Evolutionary conservation across 2,113 vertebrate genomes (phyloP), one percentile per base, ranked within the genome.

Genomic region (Aspiorhynchus laticeps): DNA sequence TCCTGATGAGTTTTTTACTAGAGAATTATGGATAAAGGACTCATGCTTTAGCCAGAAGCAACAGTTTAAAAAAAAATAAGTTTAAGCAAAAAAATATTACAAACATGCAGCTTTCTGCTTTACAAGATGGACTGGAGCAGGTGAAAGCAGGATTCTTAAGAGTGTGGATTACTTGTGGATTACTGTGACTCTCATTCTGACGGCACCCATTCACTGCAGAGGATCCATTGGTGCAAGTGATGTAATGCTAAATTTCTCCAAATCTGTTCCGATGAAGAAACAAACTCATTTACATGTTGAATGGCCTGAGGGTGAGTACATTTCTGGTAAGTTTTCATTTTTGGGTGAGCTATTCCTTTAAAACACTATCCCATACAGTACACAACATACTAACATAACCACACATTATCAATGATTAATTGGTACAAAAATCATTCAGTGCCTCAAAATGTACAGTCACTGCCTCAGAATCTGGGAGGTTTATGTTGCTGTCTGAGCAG

Each of bases 401-500:
- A 43, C 7, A 67, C n/a, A 48, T 69, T 46, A 69, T 67, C 6
- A 0, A 53, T 80, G 56, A 63, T 63, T 80, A 10, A 36, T 38
- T 80, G 10, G 33, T 80, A 7, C 14, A 28, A 81, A 28, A 80
- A 53, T 2, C 43, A 43, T n/a, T n/a, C 71, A 75, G 73, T 46
- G 24, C 43, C 73, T 78, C 46, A 78, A 78, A 51, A 26, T 75
- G 38, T 78, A 9, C 74, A 78, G 46, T 51, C 46, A 21, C 15
- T 21, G 43, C 46, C 26, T 33, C 46, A 2, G 46, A 78, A 10
- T 77, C 46, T 46, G 46, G 33, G 28, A 61, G 31, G 48, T 51
- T 43, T 36, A 67, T 38, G 43, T 41, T 46, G 85, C 24, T 33
- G 24, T 86, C 19, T 56, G 69, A 78, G 24, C 56, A 67, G 73